phyloP scores from a whole-genome alignment of 1,140 invertebrate species.

The Lamellibrachia luymesi region DNA sequence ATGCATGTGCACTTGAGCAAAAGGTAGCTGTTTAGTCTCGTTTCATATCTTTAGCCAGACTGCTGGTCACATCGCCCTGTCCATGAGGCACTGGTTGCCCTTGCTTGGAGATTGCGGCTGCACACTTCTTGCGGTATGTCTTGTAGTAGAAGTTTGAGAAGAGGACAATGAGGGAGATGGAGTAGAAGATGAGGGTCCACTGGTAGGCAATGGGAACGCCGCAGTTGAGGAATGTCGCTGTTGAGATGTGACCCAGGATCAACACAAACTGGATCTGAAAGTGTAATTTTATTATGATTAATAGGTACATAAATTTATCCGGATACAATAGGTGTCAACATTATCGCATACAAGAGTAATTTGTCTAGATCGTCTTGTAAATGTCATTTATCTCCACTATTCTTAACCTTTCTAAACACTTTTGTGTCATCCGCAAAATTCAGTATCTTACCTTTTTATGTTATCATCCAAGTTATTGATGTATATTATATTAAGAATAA shows the following conservation, averaged over 20 bases:
- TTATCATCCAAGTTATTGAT: too few species aligned
- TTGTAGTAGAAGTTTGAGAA: slow-evolving; percentile 25
- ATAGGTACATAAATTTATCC: neutral
- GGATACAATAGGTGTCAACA: too few species aligned
- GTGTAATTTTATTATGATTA: neutral
- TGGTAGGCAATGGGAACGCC: slow-evolving; percentile 15
- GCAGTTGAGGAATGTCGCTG: neutral
- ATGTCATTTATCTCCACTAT: too few species aligned
- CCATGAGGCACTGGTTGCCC: neutral
- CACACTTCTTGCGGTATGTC: neutral
- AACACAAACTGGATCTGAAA: slow-evolving; percentile 28
- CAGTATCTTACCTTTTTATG: too few species aligned
- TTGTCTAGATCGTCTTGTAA: too few species aligned
- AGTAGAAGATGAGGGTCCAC: slow-evolving; percentile 16
- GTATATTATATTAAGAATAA: too few species aligned
- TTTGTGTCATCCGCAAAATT: too few species aligned
- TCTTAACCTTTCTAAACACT: too few species aligned
- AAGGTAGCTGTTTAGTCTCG: neutral
- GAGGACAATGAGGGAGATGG: slow-evolving; percentile 20
- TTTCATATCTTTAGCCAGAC: neutral
- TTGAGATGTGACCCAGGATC: slow-evolving; percentile 21
- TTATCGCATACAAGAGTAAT: too few species aligned
- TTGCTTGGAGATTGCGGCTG: neutral
- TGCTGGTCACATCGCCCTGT: neutral
- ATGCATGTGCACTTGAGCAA: neutral